These are phyloP conservation scores for Pseudomyrmex pallidus DNA, from an alignment of 1,140 invertebrate genomes.

Conservation along the genomic window DNA sequence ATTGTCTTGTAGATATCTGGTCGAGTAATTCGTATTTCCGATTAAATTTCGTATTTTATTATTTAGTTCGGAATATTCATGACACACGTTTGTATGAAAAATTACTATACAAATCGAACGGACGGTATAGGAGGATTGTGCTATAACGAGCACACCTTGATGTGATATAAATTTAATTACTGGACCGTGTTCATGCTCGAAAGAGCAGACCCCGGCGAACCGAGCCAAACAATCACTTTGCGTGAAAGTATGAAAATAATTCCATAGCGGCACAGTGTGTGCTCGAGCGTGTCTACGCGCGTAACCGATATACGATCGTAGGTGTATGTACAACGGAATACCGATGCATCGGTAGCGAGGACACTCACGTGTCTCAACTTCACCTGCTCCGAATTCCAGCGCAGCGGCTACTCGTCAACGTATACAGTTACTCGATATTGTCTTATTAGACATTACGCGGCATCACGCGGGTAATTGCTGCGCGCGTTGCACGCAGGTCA, in stretches of 20 bases:
- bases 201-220: constrained; percentile 79
- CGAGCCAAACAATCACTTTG: constrained; percentile 83
- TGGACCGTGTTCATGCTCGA: constrained; percentile 80
- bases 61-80: neutral
- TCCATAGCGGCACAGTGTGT: constrained; percentile 67
- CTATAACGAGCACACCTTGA: constrained; percentile 73
- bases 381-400: constrained; percentile 70
- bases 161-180: constrained; percentile 85
- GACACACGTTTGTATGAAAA: neutral
- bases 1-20: constrained; percentile 5
- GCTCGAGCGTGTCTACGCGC: constrained; percentile 40
- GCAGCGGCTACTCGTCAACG: constrained; percentile 48
- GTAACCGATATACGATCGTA: constrained; percentile 37
- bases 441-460: constrained; percentile 49
- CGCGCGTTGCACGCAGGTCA: neutral
- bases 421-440: constrained; percentile 42
- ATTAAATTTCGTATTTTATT: constrained; percentile 11
- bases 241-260: constrained; percentile 85
- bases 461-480: neutral
- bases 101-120: neutral
- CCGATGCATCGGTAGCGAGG: constrained; percentile 52
- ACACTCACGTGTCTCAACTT: constrained; percentile 60
- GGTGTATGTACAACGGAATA: constrained; percentile 37
- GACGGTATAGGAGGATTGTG: neutral
- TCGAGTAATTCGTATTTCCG: neutral